These are phyloP conservation scores for Rhingia rostrata DNA, from an alignment of 2,888 invertebrate species.

Conservation along the genomic window DNA sequence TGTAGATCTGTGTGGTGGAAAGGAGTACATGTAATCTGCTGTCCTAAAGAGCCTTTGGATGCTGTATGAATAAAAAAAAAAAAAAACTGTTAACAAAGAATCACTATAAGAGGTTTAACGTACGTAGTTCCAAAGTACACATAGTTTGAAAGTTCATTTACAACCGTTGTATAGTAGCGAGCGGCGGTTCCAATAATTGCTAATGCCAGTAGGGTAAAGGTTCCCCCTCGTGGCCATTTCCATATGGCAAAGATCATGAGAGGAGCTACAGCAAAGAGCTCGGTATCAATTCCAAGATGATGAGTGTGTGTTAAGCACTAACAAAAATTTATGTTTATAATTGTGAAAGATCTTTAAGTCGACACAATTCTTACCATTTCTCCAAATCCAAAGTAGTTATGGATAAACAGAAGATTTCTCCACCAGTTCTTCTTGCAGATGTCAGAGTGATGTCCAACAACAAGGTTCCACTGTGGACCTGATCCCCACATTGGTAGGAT, in stretches of 20 bases:
- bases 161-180: conserved; percentile 86
- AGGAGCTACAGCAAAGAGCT: conserved; percentile 87
- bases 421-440: conserved; percentile 88
- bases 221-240: conserved; percentile 86
- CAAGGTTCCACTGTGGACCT: conserved; percentile 88
- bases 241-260: conserved; percentile 85
- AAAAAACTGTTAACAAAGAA: background rate
- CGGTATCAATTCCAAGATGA: conserved; percentile 88
- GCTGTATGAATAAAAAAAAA: background rate
- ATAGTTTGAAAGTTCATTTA: conserved; percentile 86
- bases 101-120: background rate
- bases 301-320: conserved; percentile 89
- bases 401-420: conserved; percentile 88
- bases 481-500: conserved; percentile 86
- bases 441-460: conserved; percentile 87
- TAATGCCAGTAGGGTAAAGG: conserved; percentile 82
- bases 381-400: conserved; percentile 89
- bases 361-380: conserved; percentile 85
- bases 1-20: conserved; percentile 87
- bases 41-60: conserved; percentile 87
- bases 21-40: conserved; percentile 87
- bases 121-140: conserved; percentile 85
- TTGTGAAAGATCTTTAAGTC: background rate
- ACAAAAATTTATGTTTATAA: conserved; percentile 8
- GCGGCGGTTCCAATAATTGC: conserved; percentile 85